Evolutionary conservation across 37 sponge, comb jelly and placozoan species (phyloP).

Genomic region (Aplysina aerophoba): DNA sequence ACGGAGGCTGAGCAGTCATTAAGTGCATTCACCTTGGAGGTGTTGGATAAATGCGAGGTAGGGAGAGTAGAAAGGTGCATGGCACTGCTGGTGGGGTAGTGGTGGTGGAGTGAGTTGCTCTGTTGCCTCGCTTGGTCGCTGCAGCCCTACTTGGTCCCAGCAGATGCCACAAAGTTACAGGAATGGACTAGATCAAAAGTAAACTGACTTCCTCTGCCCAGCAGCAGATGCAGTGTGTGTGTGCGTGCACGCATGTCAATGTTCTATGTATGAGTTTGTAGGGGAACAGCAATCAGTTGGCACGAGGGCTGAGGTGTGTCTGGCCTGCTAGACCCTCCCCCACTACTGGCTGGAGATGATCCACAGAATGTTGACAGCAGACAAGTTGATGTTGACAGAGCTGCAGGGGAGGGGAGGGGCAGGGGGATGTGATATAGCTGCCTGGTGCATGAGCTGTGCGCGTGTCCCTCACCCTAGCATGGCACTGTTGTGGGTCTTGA

Average conservation of each 20-base stretch:
- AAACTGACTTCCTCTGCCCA: too few relatives aligned
- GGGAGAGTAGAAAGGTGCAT: not conserved
- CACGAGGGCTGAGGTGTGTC: too few relatives aligned
- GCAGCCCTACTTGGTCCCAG: not conserved
- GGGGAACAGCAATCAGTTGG: too few relatives aligned
- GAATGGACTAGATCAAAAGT: not conserved
- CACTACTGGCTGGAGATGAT: conserved; percentile 49
- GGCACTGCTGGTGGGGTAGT: not conserved
- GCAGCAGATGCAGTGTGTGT: too few relatives aligned
- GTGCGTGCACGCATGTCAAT: too few relatives aligned
- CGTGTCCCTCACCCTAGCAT: conserved; percentile 75
- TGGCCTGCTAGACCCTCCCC: too few relatives aligned
- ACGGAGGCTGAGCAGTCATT: conserved; percentile 52
- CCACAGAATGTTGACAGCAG: conserved; percentile 81
- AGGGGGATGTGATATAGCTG: not conserved
- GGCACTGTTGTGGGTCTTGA: conserved; percentile 74
- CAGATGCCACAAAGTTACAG: not conserved
- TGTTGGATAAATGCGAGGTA: not conserved
- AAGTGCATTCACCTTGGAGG: not conserved
- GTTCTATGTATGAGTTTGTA: too few relatives aligned
- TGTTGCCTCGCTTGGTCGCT: not conserved
- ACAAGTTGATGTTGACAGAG: conserved; percentile 70
- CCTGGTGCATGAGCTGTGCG: not conserved
- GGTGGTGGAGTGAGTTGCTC: not conserved
- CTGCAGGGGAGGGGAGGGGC: conserved; percentile 26